Conservation (phyloP, 2,113 vertebrate species). For the Psephotus haematonotus region DNA sequence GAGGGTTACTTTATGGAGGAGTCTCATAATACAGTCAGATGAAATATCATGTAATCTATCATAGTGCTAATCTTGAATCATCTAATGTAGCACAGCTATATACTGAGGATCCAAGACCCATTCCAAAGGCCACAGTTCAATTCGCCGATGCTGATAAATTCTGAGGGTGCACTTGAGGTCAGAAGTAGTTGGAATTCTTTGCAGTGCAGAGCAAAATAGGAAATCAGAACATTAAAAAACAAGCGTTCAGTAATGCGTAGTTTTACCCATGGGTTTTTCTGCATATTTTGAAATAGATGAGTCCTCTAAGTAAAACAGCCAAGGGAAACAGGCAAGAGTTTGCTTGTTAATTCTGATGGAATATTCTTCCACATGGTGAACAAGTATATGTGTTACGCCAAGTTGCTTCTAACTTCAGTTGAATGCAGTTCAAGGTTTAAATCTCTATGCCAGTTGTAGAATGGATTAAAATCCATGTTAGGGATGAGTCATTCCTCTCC, state of each 20-base stretch:
- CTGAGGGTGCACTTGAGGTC: background rate
- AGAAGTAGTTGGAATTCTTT: background rate
- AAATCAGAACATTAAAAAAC: background rate
- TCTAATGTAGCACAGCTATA: background rate
- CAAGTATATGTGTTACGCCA: accelerated
- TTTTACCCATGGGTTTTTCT: background rate
- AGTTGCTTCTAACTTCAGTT: background rate
- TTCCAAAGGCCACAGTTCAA: background rate
- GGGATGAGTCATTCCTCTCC: background rate
- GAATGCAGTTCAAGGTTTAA: background rate
- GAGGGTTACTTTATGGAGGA: background rate
- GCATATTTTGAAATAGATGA: background rate
- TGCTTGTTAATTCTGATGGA: background rate
- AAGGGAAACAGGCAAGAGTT: background rate
- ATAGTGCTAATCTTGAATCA: background rate
- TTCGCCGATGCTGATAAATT: background rate
- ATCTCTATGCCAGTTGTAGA: background rate
- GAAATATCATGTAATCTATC: background rate
- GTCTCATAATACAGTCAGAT: background rate
- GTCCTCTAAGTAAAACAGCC: background rate
- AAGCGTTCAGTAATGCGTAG: background rate
- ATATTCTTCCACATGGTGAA: background rate
- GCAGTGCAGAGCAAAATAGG: background rate
- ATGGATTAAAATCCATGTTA: background rate
- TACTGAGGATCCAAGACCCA: background rate